Evolutionary conservation across 1,140 invertebrate genomes (phyloP).

Genomic region (Gonatopus flavifemur): DNA sequence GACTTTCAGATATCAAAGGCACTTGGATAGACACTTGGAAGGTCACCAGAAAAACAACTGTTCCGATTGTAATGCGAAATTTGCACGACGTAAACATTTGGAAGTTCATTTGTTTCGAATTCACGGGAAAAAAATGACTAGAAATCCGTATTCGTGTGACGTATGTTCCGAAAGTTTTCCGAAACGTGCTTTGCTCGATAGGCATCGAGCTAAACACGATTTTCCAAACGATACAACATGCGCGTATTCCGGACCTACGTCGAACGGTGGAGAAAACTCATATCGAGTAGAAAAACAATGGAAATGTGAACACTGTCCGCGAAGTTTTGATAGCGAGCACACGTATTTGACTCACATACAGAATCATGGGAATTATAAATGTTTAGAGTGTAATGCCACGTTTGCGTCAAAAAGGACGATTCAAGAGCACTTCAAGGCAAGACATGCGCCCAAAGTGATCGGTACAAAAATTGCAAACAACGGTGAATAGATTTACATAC

Average conservation of each 20-base stretch:
- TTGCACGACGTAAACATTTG: conserved; percentile 47
- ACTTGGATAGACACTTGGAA: conserved; percentile 48
- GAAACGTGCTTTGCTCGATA: conserved; percentile 42
- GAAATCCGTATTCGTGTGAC: conserved; percentile 38
- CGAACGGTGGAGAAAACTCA: conserved; percentile 23
- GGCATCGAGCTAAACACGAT: conserved; percentile 45
- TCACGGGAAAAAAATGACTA: conserved; percentile 41
- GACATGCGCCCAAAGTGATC: conserved; percentile 28
- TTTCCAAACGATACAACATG: conserved; percentile 44
- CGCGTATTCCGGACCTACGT: conserved; percentile 44
- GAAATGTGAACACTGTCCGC: conserved; percentile 44
- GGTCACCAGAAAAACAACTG: conserved; percentile 53
- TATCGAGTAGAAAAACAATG: conserved; percentile 43
- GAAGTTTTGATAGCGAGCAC: conserved; percentile 45
- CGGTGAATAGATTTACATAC: conserved; percentile 14
- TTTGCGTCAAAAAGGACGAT: conserved; percentile 45
- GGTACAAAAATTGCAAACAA: conserved; percentile 26
- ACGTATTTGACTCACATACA: conserved; percentile 50
- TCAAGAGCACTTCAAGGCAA: conserved; percentile 35
- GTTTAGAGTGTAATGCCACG: conserved; percentile 41
- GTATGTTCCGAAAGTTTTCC: conserved; percentile 41
- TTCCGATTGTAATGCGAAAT: conserved; percentile 45
- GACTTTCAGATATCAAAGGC: conserved; percentile 46
- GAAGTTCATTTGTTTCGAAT: conserved; percentile 44
- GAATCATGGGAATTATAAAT: conserved; percentile 50